Evolutionary conservation across 2,888 invertebrate species (phyloP), one percentile per base, ranked within the genome.

Genomic region (Andrena hattorfiana): DNA sequence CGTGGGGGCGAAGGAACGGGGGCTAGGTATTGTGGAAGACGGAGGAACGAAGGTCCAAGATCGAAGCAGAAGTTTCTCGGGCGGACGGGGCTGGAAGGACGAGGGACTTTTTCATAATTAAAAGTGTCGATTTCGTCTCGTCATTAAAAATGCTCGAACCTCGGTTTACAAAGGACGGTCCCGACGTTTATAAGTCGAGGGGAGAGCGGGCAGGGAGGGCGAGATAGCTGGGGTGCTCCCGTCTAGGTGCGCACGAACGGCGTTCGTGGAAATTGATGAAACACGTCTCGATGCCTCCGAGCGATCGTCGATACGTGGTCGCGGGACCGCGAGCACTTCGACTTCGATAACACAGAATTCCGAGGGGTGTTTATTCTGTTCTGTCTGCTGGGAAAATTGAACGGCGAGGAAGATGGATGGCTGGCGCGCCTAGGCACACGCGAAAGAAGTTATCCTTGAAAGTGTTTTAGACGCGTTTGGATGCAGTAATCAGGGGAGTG

Each of bases 41-140:
- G 16, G 30, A 7, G 77, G 35, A 32, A 8, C 23, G 62, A 85
- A 83, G 74, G 81, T 84, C 69, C 84, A 68, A 87, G 81, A 89
- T 90, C 87, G 89, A 90, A 81, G 81, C 56, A 66, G 83, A 70
- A 56, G 76, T 28, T 66, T 71, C 76, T 71, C 59, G 49, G 51
- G 35, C 49, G 73, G 64, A 51, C 56, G 56, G 63, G 49, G 59
- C 51, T 32, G 54, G 71, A 23, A 51, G 69, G 54, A 28, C 16
- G 56, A 48, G 56, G 28, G 56, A 73, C 78, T 84, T 86, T 48
- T 83, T 85, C 88, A 90, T 92, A 92, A 92, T 93, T 91, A 92
- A 92, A 92, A 92, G 90, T 91, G 89, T 91, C 91, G 92, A 91
- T 90, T 87, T 87, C 85, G 87, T 80, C 89, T 80, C 89, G 88